Evolutionary conservation across 1,140 invertebrate genomes (phyloP).

Genomic region (Ceratosolen fusciceps): DNA sequence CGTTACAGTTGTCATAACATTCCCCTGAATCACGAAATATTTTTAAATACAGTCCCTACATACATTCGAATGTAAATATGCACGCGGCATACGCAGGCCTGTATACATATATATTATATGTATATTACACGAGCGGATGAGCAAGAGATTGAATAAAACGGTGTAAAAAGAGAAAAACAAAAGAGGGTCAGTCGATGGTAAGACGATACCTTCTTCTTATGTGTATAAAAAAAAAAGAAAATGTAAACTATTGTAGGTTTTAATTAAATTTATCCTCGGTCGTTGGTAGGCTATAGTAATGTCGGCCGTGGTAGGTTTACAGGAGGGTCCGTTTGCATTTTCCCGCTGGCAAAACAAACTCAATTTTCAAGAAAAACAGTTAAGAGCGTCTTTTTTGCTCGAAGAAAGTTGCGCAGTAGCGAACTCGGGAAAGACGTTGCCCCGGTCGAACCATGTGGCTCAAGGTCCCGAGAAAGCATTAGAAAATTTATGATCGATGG

Average conservation of each 20-base stretch:
- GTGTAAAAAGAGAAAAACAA: background rate
- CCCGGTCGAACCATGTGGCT: background rate
- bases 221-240: too few species aligned
- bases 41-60: background rate
- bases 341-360: background rate
- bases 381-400: background rate
- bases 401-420: slow-evolving; percentile 32
- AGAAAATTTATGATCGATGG: slow-evolving; percentile 48
- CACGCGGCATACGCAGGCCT: too few species aligned
- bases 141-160: too few species aligned
- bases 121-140: background rate
- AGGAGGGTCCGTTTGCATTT: background rate
- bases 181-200: too few species aligned
- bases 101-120: too few species aligned
- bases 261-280: too few species aligned
- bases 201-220: too few species aligned
- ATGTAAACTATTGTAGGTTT: too few species aligned
- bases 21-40: background rate
- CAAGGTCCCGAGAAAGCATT: slow-evolving; percentile 11
- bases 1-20: background rate
- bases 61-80: too few species aligned
- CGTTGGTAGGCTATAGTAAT: too few species aligned
- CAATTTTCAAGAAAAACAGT: background rate
- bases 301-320: too few species aligned
- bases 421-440: background rate